Evolutionary conservation across 1,140 invertebrate species (phyloP).

Genomic region (Harpegnathos saltator): DNA sequence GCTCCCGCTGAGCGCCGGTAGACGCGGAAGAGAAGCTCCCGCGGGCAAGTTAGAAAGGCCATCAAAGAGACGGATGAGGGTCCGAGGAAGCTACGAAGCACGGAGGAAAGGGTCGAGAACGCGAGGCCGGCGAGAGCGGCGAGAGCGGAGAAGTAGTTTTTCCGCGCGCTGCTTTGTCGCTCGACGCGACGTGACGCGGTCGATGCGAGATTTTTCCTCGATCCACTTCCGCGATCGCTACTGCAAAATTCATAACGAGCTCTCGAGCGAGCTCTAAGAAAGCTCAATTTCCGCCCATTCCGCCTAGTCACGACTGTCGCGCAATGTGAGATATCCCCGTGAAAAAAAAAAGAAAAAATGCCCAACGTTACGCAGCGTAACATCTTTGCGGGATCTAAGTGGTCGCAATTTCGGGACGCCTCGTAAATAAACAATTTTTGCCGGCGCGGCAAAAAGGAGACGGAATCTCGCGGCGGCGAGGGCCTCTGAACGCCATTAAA

Average conservation of each 20-base stretch:
- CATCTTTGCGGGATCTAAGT: conserved; percentile 6
- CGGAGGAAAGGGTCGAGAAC: conserved; percentile 27
- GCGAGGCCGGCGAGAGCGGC: no score
- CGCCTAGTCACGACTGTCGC: no score
- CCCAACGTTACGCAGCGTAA: neutral
- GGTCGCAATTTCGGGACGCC: conserved; percentile 25
- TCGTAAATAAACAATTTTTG: conserved; percentile 29
- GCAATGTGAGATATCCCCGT: no score
- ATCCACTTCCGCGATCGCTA: no score
- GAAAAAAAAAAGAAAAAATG: no score
- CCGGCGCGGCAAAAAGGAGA: neutral
- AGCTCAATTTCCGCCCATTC: no score
- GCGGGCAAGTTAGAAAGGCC: conserved; percentile 21
- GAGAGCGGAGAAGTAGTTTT: no score
- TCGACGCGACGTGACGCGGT: no score
- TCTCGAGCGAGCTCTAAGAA: no score
- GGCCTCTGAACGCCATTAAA: conserved; percentile 34
- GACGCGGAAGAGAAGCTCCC: conserved; percentile 22
- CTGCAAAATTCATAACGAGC: no score
- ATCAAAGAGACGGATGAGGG: conserved; percentile 29
- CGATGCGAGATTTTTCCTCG: no score
- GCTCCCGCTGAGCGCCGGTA: conserved; percentile 2
- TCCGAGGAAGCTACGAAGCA: conserved; percentile 31
- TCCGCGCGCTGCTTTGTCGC: no score
- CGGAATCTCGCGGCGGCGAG: neutral